A percentile compares a stretch with the other conserved stretches of the same genome.
Evolutionary conservation across 2,113 vertebrate genomes (phyloP).

Genomic region (Otus sunia): DNA sequence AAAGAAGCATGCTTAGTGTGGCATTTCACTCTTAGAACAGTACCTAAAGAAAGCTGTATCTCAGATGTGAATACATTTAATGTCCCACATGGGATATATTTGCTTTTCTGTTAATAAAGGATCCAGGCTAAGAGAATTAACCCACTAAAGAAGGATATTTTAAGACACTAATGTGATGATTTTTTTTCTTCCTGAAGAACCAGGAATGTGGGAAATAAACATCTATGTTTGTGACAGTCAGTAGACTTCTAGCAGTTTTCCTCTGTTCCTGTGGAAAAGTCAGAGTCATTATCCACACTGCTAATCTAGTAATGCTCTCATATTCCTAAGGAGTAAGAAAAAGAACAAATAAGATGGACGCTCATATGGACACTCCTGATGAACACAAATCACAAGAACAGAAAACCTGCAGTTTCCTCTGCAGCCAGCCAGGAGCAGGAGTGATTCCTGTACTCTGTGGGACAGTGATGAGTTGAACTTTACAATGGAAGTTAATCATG

Average conservation of each 20-base stretch:
- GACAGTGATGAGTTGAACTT: neutral
- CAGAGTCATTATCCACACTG: neutral
- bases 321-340: neutral
- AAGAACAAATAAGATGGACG: neutral
- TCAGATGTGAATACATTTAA: neutral
- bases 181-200: neutral
- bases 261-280: neutral
- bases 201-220: neutral
- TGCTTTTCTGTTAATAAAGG: neutral
- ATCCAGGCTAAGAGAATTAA: neutral
- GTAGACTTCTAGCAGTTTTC: neutral
- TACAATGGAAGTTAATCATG: neutral
- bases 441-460: neutral
- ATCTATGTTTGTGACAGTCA: neutral
- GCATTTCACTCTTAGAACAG: neutral
- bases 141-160: neutral
- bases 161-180: neutral
- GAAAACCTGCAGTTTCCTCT: neutral
- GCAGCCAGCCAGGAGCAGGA: neutral
- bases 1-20: neutral
- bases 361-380: neutral
- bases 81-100: neutral
- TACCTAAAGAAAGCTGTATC: neutral
- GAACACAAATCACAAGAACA: neutral
- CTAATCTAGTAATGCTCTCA: neutral